Evolutionary conservation across 2,888 invertebrate genomes (phyloP), one percentile per base, ranked within the genome.

Genomic region (Sarcophaga caerulescens): DNA sequence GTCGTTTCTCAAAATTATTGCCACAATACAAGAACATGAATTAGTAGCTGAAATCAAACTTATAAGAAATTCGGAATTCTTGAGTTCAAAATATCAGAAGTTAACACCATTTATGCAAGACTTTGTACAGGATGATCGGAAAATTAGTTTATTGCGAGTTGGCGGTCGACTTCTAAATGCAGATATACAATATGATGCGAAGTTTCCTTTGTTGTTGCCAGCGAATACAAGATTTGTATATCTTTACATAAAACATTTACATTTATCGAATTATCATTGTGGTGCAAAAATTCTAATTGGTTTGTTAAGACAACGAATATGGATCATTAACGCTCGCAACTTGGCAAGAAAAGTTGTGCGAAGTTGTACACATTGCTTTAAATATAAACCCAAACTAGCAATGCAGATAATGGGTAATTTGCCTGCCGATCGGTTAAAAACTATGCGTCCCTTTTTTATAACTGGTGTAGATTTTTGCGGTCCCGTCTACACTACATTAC

Each of bases 111-210:
- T 71, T 12, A 4, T 71, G 60, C 35, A 76, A n/a, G 76, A 63
- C 21, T 1, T 44, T n/a, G n/a, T 5, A 6, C 8, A 68, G 17
- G 21, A 60, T 35, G 63, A 57, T 23, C 4, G 17, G 25, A 23
- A 62, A 62, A 63, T 75, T 14, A 25, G 8, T 19, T 69, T 63
- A 35, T 83, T 90, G 44, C 87, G 90, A 84, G 90, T 90, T 70
- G 90, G 90, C 57, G 90, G 90, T 45, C 66, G 74, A 44, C 65
- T 74, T 57, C 10, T 73, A 2, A 81, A 81, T 5, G 66, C 81
- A 25, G 85, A 90, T 6, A 44, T 89, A 3, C 80, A 83, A 21
- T 88, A 84, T 62, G 87, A 88, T 52, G 82, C 88, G 35, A 89
- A 88, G 75, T 89, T 89, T 87, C 90, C 89, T 6, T 74, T 63